Evolutionary conservation across 2,797 vertebrate species (phyloP).

Genomic region (Anabacerthia variegaticeps): DNA sequence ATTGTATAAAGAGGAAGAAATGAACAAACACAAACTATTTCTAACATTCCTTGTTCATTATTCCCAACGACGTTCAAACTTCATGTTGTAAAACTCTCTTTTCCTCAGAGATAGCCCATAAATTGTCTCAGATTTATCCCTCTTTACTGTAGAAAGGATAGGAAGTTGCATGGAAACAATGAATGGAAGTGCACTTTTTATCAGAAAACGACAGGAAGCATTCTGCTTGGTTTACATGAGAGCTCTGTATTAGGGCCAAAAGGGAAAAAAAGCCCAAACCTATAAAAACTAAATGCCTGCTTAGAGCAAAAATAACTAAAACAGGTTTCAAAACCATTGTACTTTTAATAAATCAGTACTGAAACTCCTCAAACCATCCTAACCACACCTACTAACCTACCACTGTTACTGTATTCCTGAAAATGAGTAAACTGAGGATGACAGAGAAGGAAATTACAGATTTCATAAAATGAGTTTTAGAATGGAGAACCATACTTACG

Average conservation of each 20-base stretch:
- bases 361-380: constrained; percentile 26
- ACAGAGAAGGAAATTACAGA: constrained; percentile 66
- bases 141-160: constrained; percentile 66
- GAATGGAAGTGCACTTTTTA: constrained; percentile 76
- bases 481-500: constrained; percentile 33
- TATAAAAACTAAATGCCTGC: background rate
- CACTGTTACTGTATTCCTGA: constrained; percentile 37
- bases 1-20: background rate
- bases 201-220: constrained; percentile 75
- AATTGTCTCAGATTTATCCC: constrained; percentile 63
- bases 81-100: constrained; percentile 40
- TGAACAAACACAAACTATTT: background rate
- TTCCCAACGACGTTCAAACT: background rate
- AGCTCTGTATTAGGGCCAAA: constrained; percentile 43
- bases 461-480: constrained; percentile 61
- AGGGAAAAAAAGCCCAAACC: background rate
- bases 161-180: constrained; percentile 76
- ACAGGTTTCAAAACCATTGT: constrained; percentile 23
- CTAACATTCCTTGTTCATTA: background rate
- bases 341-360: constrained; percentile 28
- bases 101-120: constrained; percentile 59
- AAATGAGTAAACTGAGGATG: constrained; percentile 63
- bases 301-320: constrained; percentile 40
- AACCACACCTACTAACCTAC: background rate
- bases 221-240: constrained; percentile 67